Evolutionary conservation across 2,888 invertebrate genomes (phyloP).

Genomic region (Schizaphis graminum): DNA sequence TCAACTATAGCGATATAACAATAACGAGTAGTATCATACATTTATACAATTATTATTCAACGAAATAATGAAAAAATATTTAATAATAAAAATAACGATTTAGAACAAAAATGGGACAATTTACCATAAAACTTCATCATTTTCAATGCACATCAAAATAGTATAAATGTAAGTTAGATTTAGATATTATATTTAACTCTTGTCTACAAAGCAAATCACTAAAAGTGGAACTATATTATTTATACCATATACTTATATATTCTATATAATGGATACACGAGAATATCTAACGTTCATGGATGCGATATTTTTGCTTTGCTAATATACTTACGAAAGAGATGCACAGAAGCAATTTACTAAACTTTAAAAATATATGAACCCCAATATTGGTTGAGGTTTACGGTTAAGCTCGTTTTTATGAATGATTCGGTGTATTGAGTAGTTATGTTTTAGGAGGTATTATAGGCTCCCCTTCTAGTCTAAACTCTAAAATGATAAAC

Average conservation of each 20-base stretch:
- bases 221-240: background rate
- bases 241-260: background rate
- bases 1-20: background rate
- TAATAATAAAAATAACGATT: background rate
- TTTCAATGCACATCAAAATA: constrained; percentile 8
- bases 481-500: constrained; percentile 29
- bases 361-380: constrained; percentile 11
- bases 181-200: background rate
- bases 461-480: background rate
- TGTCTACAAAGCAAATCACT: constrained; percentile 37
- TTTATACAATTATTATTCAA: background rate
- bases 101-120: background rate
- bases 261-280: background rate
- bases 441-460: background rate
- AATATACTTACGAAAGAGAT: background rate
- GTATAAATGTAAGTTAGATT: constrained; percentile 25
- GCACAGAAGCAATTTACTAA: background rate
- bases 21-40: background rate
- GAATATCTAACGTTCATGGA: background rate
- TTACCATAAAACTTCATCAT: constrained; percentile 16
- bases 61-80: background rate
- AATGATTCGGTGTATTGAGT: constrained; percentile 34
- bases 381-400: constrained; percentile 10
- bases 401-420: constrained; percentile 28
- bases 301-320: background rate